A percentile compares a stretch with the other conserved stretches of the same genome.
Evolutionary conservation across 1,140 invertebrate species (phyloP).

Genomic region (Papilio polytes): DNA sequence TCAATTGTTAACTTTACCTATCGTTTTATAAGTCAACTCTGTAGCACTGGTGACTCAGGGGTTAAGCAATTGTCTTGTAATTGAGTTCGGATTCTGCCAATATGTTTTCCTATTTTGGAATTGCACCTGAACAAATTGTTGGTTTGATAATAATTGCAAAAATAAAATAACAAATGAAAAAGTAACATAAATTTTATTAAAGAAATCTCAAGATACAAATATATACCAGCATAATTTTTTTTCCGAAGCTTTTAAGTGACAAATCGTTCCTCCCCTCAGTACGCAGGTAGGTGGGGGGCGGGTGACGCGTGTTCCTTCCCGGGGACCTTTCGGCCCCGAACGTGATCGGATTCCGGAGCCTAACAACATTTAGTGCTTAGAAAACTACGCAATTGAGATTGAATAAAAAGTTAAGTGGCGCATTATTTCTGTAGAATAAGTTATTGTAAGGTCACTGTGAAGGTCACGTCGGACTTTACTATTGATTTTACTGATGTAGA

Average conservation of each 20-base stretch:
- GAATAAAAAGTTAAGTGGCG: slow-evolving; percentile 18
- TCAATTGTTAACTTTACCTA: background rate
- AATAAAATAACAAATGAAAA: background rate
- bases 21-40: no score
- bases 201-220: background rate
- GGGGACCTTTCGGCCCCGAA: background rate
- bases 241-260: background rate
- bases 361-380: slow-evolving; percentile 24
- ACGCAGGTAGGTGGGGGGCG: background rate
- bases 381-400: slow-evolving; percentile 18
- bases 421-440: slow-evolving; percentile 20
- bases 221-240: background rate
- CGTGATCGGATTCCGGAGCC: slow-evolving; percentile 15
- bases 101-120: no score
- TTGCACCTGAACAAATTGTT: no score
- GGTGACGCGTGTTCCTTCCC: slow-evolving; percentile 9
- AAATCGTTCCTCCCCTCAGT: background rate
- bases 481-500: background rate
- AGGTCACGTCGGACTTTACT: background rate
- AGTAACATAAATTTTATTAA: background rate
- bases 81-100: no score
- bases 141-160: no score
- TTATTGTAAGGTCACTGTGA: slow-evolving; percentile 4
- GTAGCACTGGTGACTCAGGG: no score
- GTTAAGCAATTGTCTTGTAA: no score